Conservation (phyloP, 2,888 invertebrate species). For the Dugesia japonica region DNA sequence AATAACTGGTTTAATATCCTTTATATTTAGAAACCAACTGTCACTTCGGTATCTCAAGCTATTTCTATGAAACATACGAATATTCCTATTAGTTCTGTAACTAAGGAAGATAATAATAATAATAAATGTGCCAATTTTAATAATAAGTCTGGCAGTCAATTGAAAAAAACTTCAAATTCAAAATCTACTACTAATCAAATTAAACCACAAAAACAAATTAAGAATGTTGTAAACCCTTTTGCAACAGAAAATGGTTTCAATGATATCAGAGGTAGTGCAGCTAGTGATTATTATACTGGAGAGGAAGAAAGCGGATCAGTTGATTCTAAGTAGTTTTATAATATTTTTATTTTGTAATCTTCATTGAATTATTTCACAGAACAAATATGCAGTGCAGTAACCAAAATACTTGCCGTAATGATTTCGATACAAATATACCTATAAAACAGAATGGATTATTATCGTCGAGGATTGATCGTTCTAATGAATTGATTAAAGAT, state of each 20-base stretch:
- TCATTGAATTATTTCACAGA: no score
- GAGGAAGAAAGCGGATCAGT: conserved; percentile 25
- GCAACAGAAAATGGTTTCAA: neutral
- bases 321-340: neutral
- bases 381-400: no score
- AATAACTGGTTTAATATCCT: neutral
- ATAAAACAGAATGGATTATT: neutral
- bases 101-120: conserved; percentile 9
- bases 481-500: neutral
- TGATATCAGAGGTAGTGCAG: conserved; percentile 28
- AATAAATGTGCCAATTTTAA: neutral
- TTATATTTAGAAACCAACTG: neutral
- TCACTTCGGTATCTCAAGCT: neutral
- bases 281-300: conserved; percentile 31
- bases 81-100: neutral
- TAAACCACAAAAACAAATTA: neutral
- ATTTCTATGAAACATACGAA: neutral
- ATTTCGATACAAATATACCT: neutral
- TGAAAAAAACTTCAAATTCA: neutral
- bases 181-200: neutral
- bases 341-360: no score
- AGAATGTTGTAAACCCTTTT: neutral
- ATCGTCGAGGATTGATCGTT: neutral
- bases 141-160: neutral
- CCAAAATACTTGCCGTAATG: neutral